Conservation (phyloP, 2,113 vertebrate genomes). For the Mesembrinibis cayennensis region DNA sequence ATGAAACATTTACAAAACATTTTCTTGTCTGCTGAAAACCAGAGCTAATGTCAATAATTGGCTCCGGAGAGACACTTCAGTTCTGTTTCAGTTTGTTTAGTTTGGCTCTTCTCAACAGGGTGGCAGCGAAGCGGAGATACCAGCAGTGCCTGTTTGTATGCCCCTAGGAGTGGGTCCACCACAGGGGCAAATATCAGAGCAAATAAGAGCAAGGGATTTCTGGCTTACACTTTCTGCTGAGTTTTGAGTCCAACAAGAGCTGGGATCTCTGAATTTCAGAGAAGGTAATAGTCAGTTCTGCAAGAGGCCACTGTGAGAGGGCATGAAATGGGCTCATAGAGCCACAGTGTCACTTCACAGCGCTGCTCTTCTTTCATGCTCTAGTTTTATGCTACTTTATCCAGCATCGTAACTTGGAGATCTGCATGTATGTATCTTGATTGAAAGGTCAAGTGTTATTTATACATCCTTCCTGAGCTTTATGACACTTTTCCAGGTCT, state of each 20-base stretch:
- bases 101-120: not conserved
- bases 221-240: not conserved
- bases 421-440: not conserved
- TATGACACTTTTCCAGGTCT: not conserved
- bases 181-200: not conserved
- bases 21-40: not conserved
- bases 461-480: not conserved
- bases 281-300: not conserved
- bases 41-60: not conserved
- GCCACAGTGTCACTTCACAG: not conserved
- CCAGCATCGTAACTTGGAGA: no score
- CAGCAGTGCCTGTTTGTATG: not conserved
- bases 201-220: not conserved
- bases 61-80: not conserved
- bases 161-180: not conserved
- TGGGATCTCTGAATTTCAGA: not conserved
- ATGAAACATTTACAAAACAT: not conserved
- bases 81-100: not conserved
- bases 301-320: not conserved
- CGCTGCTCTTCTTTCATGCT: rapidly evolving
- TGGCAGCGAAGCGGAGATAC: rapidly evolving
- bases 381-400: not conserved
- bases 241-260: not conserved
- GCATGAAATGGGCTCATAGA: not conserved
- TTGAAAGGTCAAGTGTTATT: not conserved